Base-by-base conservation (phyloP, 2,797 vertebrate genomes). In the Fringilla coelebs region DNA sequence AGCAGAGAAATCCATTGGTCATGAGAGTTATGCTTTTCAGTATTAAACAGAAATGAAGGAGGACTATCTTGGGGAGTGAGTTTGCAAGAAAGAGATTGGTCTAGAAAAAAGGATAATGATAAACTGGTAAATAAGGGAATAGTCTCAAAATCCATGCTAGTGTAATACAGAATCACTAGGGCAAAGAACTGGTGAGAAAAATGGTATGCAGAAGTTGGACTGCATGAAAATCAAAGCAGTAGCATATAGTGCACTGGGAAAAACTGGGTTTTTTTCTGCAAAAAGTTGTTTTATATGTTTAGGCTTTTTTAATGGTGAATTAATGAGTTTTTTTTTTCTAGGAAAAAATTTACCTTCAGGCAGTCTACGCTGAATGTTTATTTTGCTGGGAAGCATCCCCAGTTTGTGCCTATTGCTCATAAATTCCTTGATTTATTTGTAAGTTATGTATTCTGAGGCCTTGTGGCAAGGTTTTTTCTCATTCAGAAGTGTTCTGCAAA, bases 391-490 rank as follows among this genome's bases (percentile, higher is more conserved):
- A 77, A 90, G 36, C 49, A 66, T 86, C 58, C 20, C 57, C 7
- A 48, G 28, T 73, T 88, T 91, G 18, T 80, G 48, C 51, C 36
- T 91, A 19, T 55, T 93, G 51, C 83, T 71, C 19, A 55, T 63
- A 41, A 6, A 2, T 92, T 72, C 84, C 82, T 94, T 97, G 54
- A 78, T 94, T 94, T 94, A 85, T 95, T 96, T 96, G 52, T 92
- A 66, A 97, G 85, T 96, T 92, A 87, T 18, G 29, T 91, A 78
- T 96, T 89, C 74, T 95, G 89, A 96, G 70, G 43, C 76, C 48
- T 89, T 45, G 24, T 61, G 85, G 79, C 76, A 94, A 86, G 71
- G 73, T 87, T 81, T 40, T 91, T 92, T 95, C 70, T 93, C 6
- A 10, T 86, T 89, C 89, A 84, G 16, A 95, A 93, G 76, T 61